phyloP scores from a whole-genome alignment of 2,888 invertebrate genomes.

The Coenonympha arcania region DNA sequence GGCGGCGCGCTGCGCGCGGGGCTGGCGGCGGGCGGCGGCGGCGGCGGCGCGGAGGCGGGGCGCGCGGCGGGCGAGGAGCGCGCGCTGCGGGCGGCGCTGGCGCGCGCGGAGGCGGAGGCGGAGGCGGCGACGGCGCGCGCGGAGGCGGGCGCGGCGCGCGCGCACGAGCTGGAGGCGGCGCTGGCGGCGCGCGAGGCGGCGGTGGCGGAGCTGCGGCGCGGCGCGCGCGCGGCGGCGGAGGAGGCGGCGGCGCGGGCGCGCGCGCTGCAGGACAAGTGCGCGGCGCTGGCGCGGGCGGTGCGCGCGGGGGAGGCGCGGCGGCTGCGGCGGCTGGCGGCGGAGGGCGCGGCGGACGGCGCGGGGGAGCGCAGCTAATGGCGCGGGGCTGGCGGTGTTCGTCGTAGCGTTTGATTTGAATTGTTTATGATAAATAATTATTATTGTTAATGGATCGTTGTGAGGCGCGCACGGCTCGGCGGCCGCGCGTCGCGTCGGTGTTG shows the following conservation, averaged over 20 bases:
- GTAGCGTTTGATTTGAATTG: no score
- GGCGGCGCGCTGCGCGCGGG: slow-evolving; percentile 36
- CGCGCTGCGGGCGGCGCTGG: slow-evolving; percentile 36
- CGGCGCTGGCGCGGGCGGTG: slow-evolving; percentile 72
- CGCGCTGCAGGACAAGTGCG: slow-evolving; percentile 75
- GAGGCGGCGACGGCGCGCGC: slow-evolving; percentile 70
- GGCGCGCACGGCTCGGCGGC: no score
- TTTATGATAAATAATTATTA: no score
- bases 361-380: slow-evolving; percentile 18
- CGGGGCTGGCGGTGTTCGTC: neutral
- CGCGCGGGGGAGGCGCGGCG: slow-evolving; percentile 71
- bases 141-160: slow-evolving; percentile 64
- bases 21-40: slow-evolving; percentile 18
- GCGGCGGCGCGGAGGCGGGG: slow-evolving; percentile 20
- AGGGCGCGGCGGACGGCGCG: slow-evolving; percentile 57
- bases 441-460: no score
- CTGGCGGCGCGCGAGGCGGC: slow-evolving; percentile 50
- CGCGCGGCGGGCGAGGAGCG: slow-evolving; percentile 31
- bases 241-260: slow-evolving; percentile 75
- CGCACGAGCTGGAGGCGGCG: slow-evolving; percentile 34
- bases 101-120: slow-evolving; percentile 73
- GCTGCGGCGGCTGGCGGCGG: slow-evolving; percentile 67
- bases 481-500: no score
- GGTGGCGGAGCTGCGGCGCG: slow-evolving; percentile 65
- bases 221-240: slow-evolving; percentile 69